These are phyloP conservation scores for Lepilemur septentrionalis DNA, from an alignment of 2,797 vertebrate genomes.

Conservation along the genomic window DNA sequence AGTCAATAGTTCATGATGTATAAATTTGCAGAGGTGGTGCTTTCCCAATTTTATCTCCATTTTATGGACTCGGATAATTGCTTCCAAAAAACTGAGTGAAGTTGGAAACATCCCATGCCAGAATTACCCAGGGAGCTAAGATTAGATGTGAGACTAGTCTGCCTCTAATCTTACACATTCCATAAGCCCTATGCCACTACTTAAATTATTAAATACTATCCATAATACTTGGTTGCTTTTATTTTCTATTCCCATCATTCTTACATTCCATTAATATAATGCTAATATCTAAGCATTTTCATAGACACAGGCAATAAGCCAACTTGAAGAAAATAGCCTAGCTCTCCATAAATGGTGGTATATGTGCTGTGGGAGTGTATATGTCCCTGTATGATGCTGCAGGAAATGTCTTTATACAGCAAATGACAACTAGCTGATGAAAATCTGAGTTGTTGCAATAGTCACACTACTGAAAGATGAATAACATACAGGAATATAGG, in stretches of 20 bases:
- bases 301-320: neutral
- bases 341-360: neutral
- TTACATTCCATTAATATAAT: neutral
- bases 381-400: neutral
- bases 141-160: neutral
- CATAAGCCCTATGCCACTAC: neutral
- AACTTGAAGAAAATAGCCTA: constrained; percentile 33
- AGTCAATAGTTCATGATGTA: neutral
- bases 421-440: neutral
- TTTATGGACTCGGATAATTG: neutral
- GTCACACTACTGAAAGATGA: neutral
- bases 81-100: neutral
- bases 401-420: neutral
- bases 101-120: neutral
- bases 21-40: neutral
- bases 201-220: neutral
- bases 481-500: neutral
- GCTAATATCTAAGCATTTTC: constrained; percentile 32
- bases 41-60: neutral
- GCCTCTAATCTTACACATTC: neutral
- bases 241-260: neutral
- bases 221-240: neutral
- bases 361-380: neutral
- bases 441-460: neutral
- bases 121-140: neutral